Conservation (phyloP, 2,888 invertebrate species). For the Pogonocherus hispidulus region DNA sequence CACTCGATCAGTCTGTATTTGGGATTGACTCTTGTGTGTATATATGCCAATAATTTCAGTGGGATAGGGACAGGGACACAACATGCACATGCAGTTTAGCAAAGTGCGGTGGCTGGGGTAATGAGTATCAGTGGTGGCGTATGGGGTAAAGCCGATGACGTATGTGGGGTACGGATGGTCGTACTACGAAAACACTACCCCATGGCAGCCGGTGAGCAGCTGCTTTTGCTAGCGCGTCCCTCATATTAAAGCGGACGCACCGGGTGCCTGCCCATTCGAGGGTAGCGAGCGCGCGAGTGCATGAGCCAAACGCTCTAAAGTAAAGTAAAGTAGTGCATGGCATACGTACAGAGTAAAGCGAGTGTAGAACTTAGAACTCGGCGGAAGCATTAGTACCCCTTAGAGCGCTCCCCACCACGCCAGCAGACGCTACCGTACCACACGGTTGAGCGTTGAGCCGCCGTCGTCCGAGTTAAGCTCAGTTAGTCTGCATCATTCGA, state of each 20-base stretch:
- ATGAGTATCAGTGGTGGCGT: conserved; percentile 43
- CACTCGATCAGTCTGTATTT: too few relatives aligned
- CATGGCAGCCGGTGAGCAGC: conserved; percentile 60
- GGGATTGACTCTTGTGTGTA: too few relatives aligned
- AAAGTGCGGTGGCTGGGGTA: conserved; percentile 40
- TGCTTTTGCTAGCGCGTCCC: conserved; percentile 54
- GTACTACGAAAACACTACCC: conserved; percentile 48
- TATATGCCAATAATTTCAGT: neutral
- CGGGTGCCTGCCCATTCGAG: conserved; percentile 65
- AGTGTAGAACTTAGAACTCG: conserved; percentile 49
- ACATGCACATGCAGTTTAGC: conserved; percentile 14
- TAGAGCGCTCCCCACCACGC: conserved; percentile 64
- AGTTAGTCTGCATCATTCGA: conserved; percentile 63
- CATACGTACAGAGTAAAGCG: conserved; percentile 39
- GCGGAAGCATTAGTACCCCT: conserved; percentile 66
- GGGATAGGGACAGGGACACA: neutral
- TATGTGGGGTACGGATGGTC: conserved; percentile 50
- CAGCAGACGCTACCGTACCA: conserved; percentile 64
- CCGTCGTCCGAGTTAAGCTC: conserved; percentile 54
- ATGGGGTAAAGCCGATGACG: conserved; percentile 58
- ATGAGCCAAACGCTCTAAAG: conserved; percentile 44
- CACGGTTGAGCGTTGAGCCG: conserved; percentile 56
- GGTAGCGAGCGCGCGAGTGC: conserved; percentile 62
- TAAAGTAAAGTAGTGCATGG: conserved; percentile 45
- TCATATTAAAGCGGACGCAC: conserved; percentile 65